Evolutionary conservation across 2,888 invertebrate species (phyloP).

Genomic region (Caenorhabditis sp.): DNA sequence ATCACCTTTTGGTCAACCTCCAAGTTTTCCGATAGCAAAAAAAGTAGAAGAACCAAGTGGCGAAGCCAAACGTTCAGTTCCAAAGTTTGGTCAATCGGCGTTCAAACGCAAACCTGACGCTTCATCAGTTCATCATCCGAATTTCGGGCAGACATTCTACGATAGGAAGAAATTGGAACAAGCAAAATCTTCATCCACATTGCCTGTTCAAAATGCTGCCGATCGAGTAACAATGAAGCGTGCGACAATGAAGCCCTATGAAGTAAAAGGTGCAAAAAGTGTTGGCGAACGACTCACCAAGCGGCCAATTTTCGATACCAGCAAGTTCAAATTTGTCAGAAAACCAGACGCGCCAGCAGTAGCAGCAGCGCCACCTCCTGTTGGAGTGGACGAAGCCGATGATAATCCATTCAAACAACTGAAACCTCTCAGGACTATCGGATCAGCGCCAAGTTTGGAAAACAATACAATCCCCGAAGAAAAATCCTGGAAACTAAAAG

Average conservation of each 20-base stretch:
- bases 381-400: background rate
- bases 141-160: background rate
- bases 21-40: too few relatives aligned
- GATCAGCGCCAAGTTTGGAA: background rate
- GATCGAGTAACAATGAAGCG: background rate
- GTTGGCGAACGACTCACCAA: conserved; percentile 21
- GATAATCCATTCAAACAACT: too few relatives aligned
- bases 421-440: background rate
- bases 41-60: too few relatives aligned
- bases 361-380: background rate
- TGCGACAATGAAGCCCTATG: conserved; percentile 8
- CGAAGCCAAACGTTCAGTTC: background rate
- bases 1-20: background rate
- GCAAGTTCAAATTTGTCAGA: background rate
- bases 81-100: background rate
- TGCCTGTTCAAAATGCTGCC: too few relatives aligned
- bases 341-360: background rate
- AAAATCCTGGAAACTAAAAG: background rate
- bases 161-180: background rate
- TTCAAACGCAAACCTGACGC: background rate
- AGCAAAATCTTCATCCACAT: background rate
- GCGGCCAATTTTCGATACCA: background rate
- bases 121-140: background rate
- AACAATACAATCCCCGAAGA: background rate
- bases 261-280: conserved; percentile 14